Evolutionary conservation across 2,113 vertebrate species (phyloP), one percentile per base, ranked within the genome.

Genomic region (Tetrao urogallus): DNA sequence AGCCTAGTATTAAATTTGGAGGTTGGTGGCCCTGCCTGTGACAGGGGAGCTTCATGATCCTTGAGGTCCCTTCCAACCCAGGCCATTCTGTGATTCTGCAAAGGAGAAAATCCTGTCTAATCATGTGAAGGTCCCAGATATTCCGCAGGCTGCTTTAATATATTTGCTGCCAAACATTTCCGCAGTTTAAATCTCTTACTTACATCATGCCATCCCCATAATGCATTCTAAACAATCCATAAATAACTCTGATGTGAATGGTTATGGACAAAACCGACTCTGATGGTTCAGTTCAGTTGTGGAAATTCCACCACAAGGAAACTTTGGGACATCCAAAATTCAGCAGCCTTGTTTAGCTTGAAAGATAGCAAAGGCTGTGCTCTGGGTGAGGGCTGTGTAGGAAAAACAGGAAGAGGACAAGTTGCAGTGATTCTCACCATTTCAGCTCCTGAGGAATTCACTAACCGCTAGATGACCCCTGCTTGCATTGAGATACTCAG

Each of bases 231-330:
- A 92, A 58, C 54, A 58, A 86, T 3, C 79, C 67, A 85, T 88
- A 76, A 89, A 91, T 42, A 48, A 76, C 42, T 82, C 25, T 40
- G 11, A 12, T 0, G 4, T 57, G 40, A 61, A 75, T 61, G 61
- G 11, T 65, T 85, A 40, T 0, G 6, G 63, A 13, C 43, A 61
- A 65, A 65, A 76, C 4, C 0, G 0, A 14, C 20, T 30, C 47
- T 4, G 54, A 19, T n/a, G 75, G 72, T 61, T 65, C 70, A 52
- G 72, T 75, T 73, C 67, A 75, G 30, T 43, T 47, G 47, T 1
- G 27, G 32, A 50, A 74, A 66, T 2, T 61, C 28, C 60, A 11
- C 48, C 0, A 3, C 24, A 4, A 40, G 74, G 47, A 87, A 79
- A 11, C n/a, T 13, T 42, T 0, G 30, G 54, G 40, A 18, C 6